Conservation (phyloP, 1,140 invertebrate genomes). For the Lasaia peninsularis region DNA sequence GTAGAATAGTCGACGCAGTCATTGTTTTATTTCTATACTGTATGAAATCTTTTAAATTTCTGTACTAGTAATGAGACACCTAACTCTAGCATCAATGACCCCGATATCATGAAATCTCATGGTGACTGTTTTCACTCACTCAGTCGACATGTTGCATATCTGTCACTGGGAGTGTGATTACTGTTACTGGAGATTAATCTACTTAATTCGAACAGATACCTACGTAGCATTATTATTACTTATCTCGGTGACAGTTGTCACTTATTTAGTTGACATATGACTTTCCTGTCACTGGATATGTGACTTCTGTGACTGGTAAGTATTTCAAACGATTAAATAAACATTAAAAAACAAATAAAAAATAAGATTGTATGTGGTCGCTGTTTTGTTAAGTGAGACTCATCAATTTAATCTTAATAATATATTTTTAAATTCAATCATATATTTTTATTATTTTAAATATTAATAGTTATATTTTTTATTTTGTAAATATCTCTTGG, state of each 20-base stretch:
- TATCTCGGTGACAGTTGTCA: slow-evolving; percentile 5
- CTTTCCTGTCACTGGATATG: slow-evolving; percentile 6
- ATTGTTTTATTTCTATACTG: slow-evolving; percentile 21
- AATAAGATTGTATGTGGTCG: not conserved
- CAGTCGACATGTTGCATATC: slow-evolving; percentile 26
- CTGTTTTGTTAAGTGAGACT: too few relatives aligned
- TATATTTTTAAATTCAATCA: too few relatives aligned
- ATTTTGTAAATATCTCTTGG: not conserved
- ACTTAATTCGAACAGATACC: not conserved
- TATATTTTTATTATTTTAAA: too few relatives aligned
- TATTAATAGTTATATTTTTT: too few relatives aligned
- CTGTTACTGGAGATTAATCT: slow-evolving; percentile 12
- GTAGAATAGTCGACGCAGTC: not conserved
- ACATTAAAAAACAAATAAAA: not conserved
- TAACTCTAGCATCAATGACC: not conserved
- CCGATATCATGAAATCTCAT: not conserved
- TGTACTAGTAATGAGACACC: slow-evolving; percentile 27
- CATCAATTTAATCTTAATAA: too few relatives aligned
- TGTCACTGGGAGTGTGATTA: slow-evolving; percentile 38
- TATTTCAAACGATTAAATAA: not conserved
- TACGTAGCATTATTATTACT: not conserved
- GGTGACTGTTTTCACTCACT: slow-evolving; percentile 11
- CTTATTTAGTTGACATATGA: slow-evolving; percentile 12
- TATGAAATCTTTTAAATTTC: slow-evolving; percentile 28
- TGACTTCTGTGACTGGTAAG: not conserved